Conservation (phyloP, 2,113 vertebrate species). For the Saguinus midas region DNA sequence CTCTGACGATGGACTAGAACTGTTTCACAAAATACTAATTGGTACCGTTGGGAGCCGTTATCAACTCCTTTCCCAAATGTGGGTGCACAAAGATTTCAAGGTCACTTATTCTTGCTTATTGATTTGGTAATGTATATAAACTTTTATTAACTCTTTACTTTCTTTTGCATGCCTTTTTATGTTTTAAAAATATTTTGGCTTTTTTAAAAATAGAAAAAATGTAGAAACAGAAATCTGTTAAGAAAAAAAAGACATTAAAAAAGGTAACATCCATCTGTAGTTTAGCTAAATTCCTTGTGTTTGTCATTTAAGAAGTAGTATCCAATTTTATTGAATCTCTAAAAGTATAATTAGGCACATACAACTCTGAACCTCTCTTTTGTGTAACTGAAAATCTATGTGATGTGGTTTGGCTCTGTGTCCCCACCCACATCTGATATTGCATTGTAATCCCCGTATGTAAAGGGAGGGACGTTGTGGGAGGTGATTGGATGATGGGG, state of each 20-base stretch:
- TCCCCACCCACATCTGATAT: no score
- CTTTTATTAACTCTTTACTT: not conserved
- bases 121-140: not conserved
- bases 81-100: not conserved
- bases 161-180: not conserved
- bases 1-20: not conserved
- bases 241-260: not conserved
- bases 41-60: not conserved
- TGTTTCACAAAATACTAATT: not conserved
- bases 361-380: not conserved
- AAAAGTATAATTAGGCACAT: not conserved
- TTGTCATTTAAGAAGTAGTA: not conserved
- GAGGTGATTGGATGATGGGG: no score
- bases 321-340: not conserved
- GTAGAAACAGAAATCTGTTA: not conserved
- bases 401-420: no score
- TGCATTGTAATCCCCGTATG: no score
- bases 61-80: not conserved
- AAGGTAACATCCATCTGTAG: not conserved
- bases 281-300: slow-evolving; percentile 22
- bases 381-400: not conserved
- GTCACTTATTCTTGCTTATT: not conserved
- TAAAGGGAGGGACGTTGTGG: no score
- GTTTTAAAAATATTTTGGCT: not conserved
- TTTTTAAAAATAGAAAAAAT: not conserved